Percentiles rank a stretch among this genome's conserved stretches.
Evolutionary conservation across 1,140 invertebrate species (phyloP).

Genomic region (Pachyrhynchus sulphureomaculatus): DNA sequence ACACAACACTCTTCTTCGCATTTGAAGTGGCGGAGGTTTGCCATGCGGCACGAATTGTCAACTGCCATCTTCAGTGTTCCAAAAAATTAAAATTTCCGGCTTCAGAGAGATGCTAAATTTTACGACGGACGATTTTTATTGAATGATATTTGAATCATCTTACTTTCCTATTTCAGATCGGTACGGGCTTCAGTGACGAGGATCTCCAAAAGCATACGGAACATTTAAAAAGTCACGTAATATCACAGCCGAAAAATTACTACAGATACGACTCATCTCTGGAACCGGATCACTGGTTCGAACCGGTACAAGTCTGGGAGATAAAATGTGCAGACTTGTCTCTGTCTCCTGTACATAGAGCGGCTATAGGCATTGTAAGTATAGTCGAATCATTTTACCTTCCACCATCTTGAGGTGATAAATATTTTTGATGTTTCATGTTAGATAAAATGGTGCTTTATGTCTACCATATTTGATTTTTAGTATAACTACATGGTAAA

Average conservation of each 20-base stretch:
- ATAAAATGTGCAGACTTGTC: conserved; percentile 98
- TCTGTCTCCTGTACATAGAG: conserved; percentile 91
- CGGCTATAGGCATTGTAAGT: conserved; percentile 82
- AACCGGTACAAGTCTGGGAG: conserved; percentile 93
- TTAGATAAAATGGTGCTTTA: too few species aligned
- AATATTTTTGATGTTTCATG: too few species aligned
- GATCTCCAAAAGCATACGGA: conserved; percentile 77
- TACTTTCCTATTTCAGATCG: conserved; percentile 68
- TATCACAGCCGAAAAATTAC: conserved; percentile 78
- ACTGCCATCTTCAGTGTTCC: too few species aligned
- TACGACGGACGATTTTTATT: too few species aligned
- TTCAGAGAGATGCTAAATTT: too few species aligned
- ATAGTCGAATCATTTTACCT: conserved; percentile 5
- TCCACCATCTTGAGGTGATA: too few species aligned
- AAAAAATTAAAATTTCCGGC: too few species aligned
- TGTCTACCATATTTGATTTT: too few species aligned
- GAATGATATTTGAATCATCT: neutral
- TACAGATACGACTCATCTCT: conserved; percentile 77
- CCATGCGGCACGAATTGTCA: too few species aligned
- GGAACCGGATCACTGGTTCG: conserved; percentile 95
- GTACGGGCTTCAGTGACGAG: conserved; percentile 96
- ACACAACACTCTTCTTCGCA: too few species aligned
- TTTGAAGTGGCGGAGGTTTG: too few species aligned
- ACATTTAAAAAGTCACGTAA: conserved; percentile 76
- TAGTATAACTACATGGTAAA: too few species aligned